Percentiles rank a stretch among this genome's conserved stretches.
These are phyloP conservation scores for Pammene aurita DNA, from an alignment of 2,888 invertebrate species.

Conservation along the genomic window DNA sequence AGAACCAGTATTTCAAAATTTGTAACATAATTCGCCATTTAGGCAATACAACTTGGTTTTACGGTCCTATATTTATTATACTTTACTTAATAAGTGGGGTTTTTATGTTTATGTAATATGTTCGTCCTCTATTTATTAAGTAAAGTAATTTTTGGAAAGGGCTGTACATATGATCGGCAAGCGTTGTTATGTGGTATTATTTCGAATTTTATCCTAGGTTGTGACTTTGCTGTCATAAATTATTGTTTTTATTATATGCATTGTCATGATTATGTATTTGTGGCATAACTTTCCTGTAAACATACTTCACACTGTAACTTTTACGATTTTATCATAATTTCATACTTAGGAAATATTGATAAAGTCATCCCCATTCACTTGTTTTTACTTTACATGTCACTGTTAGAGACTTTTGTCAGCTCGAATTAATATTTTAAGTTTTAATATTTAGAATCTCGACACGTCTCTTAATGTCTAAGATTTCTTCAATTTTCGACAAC, in stretches of 20 bases:
- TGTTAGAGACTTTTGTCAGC: constrained; percentile 3
- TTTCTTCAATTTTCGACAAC: constrained; percentile 6
- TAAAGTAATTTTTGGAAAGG: constrained; percentile 16
- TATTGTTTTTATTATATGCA: background rate
- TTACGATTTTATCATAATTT: constrained; percentile 22
- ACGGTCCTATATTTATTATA: background rate
- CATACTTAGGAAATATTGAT: constrained; percentile 22
- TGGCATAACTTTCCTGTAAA: constrained; percentile 31
- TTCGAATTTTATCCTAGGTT: constrained; percentile 8
- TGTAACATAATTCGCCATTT: background rate
- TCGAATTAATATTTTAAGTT: background rate
- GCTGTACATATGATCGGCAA: constrained; percentile 9
- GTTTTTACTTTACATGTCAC: background rate
- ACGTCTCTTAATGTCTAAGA: constrained; percentile 2
- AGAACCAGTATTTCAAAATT: constrained; percentile 5
- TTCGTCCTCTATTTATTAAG: constrained; percentile 11
- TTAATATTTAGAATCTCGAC: background rate
- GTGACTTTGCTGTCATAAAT: constrained; percentile 4
- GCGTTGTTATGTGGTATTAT: constrained; percentile 1
- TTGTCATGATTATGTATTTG: constrained; percentile 16
- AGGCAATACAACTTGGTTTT: background rate
- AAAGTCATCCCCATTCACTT: constrained; percentile 1
- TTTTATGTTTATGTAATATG: background rate
- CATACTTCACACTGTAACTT: constrained; percentile 1
- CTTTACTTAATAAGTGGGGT: constrained; percentile 20